These are phyloP conservation scores for Silurus aristotelis DNA, from an alignment of 2,797 vertebrate species.

Conservation along the genomic window DNA sequence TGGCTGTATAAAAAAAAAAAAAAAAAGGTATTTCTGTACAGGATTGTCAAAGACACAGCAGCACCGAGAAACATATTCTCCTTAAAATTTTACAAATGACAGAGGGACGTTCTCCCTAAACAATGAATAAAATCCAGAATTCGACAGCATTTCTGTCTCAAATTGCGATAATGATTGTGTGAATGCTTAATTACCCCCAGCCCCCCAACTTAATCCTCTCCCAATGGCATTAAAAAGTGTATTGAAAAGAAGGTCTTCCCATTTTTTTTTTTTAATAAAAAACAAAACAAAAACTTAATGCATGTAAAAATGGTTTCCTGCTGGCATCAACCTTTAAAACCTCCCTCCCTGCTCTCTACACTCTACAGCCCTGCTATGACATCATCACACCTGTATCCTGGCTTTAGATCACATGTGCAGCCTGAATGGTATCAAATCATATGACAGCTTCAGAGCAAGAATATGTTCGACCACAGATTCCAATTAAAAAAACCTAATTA, in stretches of 20 bases:
- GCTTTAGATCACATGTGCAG: neutral
- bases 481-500: neutral
- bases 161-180: neutral
- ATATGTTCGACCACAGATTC: neutral
- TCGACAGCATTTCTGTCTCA: too few relatives aligned
- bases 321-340: neutral
- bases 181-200: neutral
- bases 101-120: neutral
- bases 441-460: neutral
- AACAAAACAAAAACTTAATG: too few relatives aligned
- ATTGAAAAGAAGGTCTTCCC: neutral
- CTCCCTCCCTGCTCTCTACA: neutral
- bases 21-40: slow-evolving; percentile 74
- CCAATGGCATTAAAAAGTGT: neutral
- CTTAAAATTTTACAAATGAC: slow-evolving; percentile 52
- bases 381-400: neutral
- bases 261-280: too few relatives aligned
- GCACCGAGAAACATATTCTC: slow-evolving; percentile 75
- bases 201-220: too few relatives aligned
- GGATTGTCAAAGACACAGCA: slow-evolving; percentile 92
- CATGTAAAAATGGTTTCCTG: neutral
- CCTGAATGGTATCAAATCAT: neutral
- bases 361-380: neutral
- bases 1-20: slow-evolving; percentile 49
- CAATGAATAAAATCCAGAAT: neutral